Evolutionary conservation across 2,797 vertebrate species (phyloP).

Genomic region (Melanotaenia maccullochi): DNA sequence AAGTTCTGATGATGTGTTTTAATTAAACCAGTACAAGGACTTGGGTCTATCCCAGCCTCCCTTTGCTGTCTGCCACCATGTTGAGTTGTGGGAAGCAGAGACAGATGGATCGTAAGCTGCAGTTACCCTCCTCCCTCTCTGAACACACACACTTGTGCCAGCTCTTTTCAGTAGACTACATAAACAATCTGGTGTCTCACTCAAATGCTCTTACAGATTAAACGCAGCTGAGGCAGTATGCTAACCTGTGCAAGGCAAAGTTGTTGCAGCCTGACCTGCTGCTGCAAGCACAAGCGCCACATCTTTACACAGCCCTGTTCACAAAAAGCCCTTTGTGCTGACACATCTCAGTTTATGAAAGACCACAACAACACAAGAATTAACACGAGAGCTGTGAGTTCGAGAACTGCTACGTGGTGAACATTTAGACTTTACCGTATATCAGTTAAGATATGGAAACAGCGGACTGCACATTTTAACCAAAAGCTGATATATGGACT

Average conservation of each 20-base stretch:
- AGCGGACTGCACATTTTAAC: neutral
- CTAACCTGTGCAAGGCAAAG: slow-evolving; percentile 38
- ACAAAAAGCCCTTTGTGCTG: slow-evolving; percentile 28
- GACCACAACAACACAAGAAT: slow-evolving; percentile 14
- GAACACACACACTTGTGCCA: slow-evolving; percentile 34
- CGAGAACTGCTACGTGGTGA: slow-evolving; percentile 3
- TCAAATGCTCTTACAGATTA: slow-evolving; percentile 67
- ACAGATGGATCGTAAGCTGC: slow-evolving; percentile 69
- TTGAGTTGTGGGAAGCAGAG: slow-evolving; percentile 45
- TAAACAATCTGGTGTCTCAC: slow-evolving; percentile 67
- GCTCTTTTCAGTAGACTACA: slow-evolving; percentile 54
- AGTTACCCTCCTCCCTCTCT: slow-evolving; percentile 20
- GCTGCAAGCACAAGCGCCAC: slow-evolving; percentile 27
- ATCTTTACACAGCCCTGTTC: slow-evolving; percentile 41
- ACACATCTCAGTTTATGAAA: slow-evolving; percentile 18
- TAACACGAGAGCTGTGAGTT: slow-evolving; percentile 8
- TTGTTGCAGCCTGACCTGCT: slow-evolving; percentile 55
- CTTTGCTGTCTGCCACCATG: slow-evolving; percentile 42
- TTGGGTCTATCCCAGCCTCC: slow-evolving; percentile 43
- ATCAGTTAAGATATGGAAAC: neutral
- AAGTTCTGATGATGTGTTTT: slow-evolving; percentile 55
- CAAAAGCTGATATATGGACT: neutral
- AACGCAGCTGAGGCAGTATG: slow-evolving; percentile 56
- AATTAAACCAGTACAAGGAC: slow-evolving; percentile 57
- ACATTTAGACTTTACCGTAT: neutral